Conservation (phyloP, 2,113 vertebrate species). For the Corythornis cristatus region DNA sequence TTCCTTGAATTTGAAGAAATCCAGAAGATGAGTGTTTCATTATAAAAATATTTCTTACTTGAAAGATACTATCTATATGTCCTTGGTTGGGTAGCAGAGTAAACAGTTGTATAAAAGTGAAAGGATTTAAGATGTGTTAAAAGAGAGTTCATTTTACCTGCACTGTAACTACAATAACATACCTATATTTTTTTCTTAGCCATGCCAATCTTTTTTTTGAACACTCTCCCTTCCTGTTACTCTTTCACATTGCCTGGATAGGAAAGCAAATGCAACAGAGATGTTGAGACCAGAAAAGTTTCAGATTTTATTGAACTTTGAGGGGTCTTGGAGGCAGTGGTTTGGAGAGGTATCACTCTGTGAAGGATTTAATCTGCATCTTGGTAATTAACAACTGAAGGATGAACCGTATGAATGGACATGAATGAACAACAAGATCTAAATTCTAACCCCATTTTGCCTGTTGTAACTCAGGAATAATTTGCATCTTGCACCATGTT, state of each 20-base stretch:
- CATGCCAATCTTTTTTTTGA: conserved; percentile 13
- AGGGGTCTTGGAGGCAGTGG: not conserved
- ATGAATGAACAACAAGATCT: not conserved
- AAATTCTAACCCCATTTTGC: not conserved
- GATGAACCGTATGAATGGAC: not conserved
- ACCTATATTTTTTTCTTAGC: not conserved
- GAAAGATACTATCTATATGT: conserved; percentile 34
- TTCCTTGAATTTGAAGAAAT: conserved; percentile 34
- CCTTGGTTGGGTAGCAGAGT: conserved; percentile 19
- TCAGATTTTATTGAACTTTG: conserved; percentile 17
- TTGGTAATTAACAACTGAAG: not conserved
- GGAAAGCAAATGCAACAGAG: not conserved
- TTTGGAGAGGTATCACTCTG: not conserved
- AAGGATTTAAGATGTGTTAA: conserved; percentile 64
- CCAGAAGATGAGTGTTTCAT: conserved; percentile 60
- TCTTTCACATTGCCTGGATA: conserved; percentile 26
- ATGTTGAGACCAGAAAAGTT: conserved; percentile 5
- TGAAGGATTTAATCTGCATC: not conserved
- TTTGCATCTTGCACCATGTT: not conserved
- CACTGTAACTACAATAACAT: conserved; percentile 38
- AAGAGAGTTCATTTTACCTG: conserved; percentile 41
- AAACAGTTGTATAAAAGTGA: conserved; percentile 49
- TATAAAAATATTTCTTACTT: conserved; percentile 52
- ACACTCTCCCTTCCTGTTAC: conserved; percentile 1
- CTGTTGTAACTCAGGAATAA: not conserved